Evolutionary conservation across 2,888 invertebrate species (phyloP).

Genomic region (Archaeoteleia sp.): DNA sequence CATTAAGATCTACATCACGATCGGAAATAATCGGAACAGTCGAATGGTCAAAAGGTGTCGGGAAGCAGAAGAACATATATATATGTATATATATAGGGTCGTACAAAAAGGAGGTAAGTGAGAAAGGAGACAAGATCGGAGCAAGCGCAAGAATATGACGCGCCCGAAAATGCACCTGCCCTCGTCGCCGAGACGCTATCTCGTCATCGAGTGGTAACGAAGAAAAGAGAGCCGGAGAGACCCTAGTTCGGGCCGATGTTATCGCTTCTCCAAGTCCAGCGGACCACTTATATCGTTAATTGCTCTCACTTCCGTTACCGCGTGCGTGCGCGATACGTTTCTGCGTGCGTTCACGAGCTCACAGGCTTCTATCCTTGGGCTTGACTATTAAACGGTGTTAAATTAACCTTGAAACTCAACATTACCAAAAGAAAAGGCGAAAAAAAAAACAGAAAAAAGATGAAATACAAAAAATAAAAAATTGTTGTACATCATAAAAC

Average conservation of each 20-base stretch:
- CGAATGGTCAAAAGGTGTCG: conserved; percentile 14
- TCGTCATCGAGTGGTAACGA: conserved; percentile 64
- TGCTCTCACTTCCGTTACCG: conserved; percentile 73
- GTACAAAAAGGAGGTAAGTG: conserved; percentile 24
- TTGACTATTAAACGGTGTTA: conserved; percentile 52
- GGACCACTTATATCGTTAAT: conserved; percentile 76
- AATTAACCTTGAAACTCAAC: conserved; percentile 53
- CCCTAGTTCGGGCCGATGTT: conserved; percentile 67
- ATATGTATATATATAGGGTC: no score
- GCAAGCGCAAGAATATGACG: conserved; percentile 70
- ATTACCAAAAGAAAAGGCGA: conserved; percentile 39
- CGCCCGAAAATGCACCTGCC: conserved; percentile 73
- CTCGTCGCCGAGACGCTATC: conserved; percentile 63
- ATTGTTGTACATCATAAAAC: no score
- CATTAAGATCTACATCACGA: conserved; percentile 38
- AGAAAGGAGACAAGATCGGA: conserved; percentile 48
- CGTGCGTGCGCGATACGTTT: conserved; percentile 58
- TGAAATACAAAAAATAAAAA: conserved; percentile 15
- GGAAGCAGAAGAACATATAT: conserved; percentile 28
- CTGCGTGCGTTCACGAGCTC: conserved; percentile 45
- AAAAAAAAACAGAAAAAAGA: conserved; percentile 22
- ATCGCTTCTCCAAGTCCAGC: conserved; percentile 70
- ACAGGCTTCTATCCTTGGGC: conserved; percentile 41
- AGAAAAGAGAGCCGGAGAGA: conserved; percentile 66
- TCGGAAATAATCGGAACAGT: conserved; percentile 45